phyloP scores from a whole-genome alignment of 2,113 vertebrate genomes.

The Cricetomys ansorgei region DNA sequence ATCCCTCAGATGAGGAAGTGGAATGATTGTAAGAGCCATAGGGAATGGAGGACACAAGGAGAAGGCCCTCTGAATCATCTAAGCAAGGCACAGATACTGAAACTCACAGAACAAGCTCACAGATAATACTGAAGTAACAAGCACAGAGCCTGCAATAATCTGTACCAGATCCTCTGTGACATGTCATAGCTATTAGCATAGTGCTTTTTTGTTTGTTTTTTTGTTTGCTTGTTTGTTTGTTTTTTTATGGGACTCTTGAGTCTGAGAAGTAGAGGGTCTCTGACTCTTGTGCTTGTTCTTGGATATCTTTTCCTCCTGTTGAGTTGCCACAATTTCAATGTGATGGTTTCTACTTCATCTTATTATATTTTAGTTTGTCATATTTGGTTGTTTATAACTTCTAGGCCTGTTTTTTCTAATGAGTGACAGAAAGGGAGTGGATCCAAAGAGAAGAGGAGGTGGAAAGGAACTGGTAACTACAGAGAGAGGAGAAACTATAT shows the following conservation, averaged over 20 bases:
- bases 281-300: background rate
- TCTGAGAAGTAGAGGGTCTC: background rate
- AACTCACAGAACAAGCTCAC: no score
- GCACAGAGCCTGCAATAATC: background rate
- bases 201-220: no score
- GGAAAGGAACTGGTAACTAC: rapidly evolving
- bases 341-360: background rate
- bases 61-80: background rate
- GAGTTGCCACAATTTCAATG: background rate
- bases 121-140: background rate
- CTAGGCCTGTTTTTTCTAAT: background rate
- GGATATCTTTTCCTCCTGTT: background rate
- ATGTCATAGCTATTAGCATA: background rate
- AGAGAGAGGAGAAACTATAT: background rate
- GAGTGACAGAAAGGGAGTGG: background rate
- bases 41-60: background rate
- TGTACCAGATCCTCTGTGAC: background rate
- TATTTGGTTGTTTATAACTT: background rate
- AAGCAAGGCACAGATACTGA: background rate
- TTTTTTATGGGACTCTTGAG: background rate
- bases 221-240: no score
- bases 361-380: background rate
- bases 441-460: background rate
- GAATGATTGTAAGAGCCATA: background rate
- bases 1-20: background rate